Evolutionary conservation across 2,797 vertebrate genomes (phyloP).

Genomic region (Falco berigora): DNA sequence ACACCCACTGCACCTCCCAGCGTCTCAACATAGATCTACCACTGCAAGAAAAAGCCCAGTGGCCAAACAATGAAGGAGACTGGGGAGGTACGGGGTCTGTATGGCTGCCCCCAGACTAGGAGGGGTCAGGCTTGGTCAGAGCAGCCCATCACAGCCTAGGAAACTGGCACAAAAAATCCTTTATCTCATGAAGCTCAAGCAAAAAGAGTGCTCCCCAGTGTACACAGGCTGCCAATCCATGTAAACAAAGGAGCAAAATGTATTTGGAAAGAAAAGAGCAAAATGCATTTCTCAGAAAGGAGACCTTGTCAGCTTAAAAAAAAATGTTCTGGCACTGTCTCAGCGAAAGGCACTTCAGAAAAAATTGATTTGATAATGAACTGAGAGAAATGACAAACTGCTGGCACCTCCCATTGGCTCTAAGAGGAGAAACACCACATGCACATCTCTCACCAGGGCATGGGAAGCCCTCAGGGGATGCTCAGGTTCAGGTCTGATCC

Average conservation of each 20-base stretch:
- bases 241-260: background rate
- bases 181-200: background rate
- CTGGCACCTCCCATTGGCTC: background rate
- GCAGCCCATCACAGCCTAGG: background rate
- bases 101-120: background rate
- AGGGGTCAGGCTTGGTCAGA: background rate
- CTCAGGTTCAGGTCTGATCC: constrained; percentile 30
- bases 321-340: background rate
- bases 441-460: background rate
- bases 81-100: background rate
- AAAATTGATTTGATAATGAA: background rate
- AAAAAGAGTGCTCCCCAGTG: background rate
- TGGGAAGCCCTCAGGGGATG: background rate
- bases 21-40: background rate
- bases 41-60: background rate
- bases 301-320: background rate
- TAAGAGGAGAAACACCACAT: background rate
- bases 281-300: background rate
- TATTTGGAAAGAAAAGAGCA: background rate
- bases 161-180: background rate
- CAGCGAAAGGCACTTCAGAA: background rate
- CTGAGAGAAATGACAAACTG: background rate
- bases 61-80: background rate
- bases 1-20: background rate
- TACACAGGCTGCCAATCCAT: background rate